Evolutionary conservation across 2,888 invertebrate species (phyloP), one percentile per base, ranked within the genome.

Genomic region (Synanthedon formicaeformis): DNA sequence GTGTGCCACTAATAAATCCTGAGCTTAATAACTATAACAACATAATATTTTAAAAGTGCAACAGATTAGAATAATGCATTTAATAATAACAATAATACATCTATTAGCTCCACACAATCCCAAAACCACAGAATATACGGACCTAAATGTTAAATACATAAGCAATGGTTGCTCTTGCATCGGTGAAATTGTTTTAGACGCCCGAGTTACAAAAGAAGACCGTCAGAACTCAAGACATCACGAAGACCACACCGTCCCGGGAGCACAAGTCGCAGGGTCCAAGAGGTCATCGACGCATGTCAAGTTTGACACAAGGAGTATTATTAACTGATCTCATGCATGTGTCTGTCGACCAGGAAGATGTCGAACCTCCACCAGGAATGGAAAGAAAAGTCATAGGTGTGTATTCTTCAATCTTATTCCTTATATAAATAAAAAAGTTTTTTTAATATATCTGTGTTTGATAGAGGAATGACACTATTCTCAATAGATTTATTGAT

Each of bases 311-410:
- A 23, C 79, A 79, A 53, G 78, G 68, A 0, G 77, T 79, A 0
- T 55, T 84, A 27, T 71, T 84, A 14, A 71, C 80, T 0, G 85
- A 85, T 51, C 60, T 84, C 14, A 81, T 81, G 80, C 80, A 79
- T 41, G 77, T 78, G 6, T 64, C 79, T 0, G 69, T 78, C 0
- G 80, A 78, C 51, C 73, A 75, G 51, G 81, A 76, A 4, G 77
- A 76, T 10, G 50, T 16, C 1, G 40, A 34, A 13, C 40, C 40
- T 41, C 75, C 75, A 1, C 74, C 75, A 1, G 72, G 68, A 0
- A 58, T 76, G 63, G 84, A 83, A 60, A 72, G 81, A 58, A 81
- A 78, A 51, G 79, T 79, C 50, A 80, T 81, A 62, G 81, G 82
- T 79, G 55, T 54, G 59, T 58, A 1, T 18, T 16, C 16, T 16